These are phyloP conservation scores for Dromiciops gliroides DNA, from an alignment of 2,113 vertebrate genomes.

Conservation along the genomic window DNA sequence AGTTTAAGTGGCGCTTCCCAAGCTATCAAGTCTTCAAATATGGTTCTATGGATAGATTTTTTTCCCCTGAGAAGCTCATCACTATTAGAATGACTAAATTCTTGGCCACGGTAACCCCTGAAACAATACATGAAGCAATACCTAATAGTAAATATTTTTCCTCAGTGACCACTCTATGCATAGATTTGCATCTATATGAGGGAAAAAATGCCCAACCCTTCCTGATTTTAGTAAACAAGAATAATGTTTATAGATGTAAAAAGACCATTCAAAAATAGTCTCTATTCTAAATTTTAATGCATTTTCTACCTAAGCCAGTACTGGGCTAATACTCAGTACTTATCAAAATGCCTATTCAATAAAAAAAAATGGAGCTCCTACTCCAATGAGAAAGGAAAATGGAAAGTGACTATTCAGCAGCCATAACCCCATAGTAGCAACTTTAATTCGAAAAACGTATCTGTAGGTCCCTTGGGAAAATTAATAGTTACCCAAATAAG, in stretches of 20 bases:
- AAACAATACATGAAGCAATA: background rate
- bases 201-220: background rate
- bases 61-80: background rate
- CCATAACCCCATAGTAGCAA: slow-evolving; percentile 31
- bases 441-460: slow-evolving; percentile 28
- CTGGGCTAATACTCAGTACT: background rate
- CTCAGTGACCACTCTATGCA: background rate
- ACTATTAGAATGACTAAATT: background rate
- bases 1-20: no score
- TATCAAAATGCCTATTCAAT: slow-evolving; percentile 3
- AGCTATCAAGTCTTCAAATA: background rate
- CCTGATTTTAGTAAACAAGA: background rate
- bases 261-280: background rate
- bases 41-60: background rate
- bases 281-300: background rate
- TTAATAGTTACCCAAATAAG: slow-evolving; percentile 16
- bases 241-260: background rate
- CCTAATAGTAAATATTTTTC: background rate
- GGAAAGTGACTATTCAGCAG: background rate
- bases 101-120: background rate
- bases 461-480: slow-evolving; percentile 31
- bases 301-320: background rate
- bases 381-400: slow-evolving; percentile 3
- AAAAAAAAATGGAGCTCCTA: slow-evolving; percentile 19
- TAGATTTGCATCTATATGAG: background rate